Conservation (phyloP, 2,113 vertebrate genomes). For the Reinhardtius hippoglossoides region DNA sequence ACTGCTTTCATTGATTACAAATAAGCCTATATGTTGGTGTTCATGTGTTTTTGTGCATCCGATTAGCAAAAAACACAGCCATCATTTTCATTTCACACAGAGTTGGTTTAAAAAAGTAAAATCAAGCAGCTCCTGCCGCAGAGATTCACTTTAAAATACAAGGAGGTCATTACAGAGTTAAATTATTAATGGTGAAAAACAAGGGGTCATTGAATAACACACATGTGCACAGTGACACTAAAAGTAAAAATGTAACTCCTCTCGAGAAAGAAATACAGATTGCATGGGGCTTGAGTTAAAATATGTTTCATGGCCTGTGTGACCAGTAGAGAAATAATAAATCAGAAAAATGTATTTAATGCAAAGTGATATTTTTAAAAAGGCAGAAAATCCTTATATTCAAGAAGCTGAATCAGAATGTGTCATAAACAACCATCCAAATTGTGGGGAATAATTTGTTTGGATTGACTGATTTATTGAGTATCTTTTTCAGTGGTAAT, state of each 20-base stretch:
- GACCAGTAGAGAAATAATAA: no score
- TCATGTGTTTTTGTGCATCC: background rate
- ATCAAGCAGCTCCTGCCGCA: background rate
- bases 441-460: no score
- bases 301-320: no score
- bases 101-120: background rate
- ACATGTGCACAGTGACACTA: no score
- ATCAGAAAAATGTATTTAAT: no score
- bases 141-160: no score
- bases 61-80: background rate
- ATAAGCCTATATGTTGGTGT: background rate
- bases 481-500: no score
- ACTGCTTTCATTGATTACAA: background rate
- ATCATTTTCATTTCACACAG: background rate
- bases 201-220: background rate
- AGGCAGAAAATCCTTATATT: no score
- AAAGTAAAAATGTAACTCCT: background rate
- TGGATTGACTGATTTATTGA: no score
- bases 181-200: background rate
- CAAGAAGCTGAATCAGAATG: no score
- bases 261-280: background rate
- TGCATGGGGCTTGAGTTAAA: background rate
- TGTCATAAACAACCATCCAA: background rate
- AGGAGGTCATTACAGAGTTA: background rate
- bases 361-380: no score